Base-by-base conservation (phyloP, 2,888 invertebrate genomes). In the Cephus pulcher region DNA sequence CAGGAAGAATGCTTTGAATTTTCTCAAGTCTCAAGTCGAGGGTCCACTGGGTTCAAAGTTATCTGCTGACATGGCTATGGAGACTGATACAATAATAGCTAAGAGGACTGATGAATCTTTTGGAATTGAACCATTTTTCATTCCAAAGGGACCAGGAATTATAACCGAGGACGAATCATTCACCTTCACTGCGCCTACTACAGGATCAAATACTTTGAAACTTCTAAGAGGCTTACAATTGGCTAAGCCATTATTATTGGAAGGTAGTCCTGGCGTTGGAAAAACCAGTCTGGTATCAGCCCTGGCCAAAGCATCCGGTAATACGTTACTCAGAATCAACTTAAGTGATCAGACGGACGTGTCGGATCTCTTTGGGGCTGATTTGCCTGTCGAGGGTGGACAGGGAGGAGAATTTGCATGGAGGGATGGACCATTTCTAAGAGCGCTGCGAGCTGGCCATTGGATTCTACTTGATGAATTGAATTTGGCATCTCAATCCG, bases 321-420 rank as follows among this genome's bases (percentile, higher is more conserved):
- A 98, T 90, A 94, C 94, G 88, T 94, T 99, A 56, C 95, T 98
- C 23, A 94, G 99, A 74, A 98, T 99, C 80, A 99, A 99, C 93
- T 93, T 99, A 75, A 99, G 99, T 75, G 99, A 99, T 89, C 99
- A 99, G 93, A 99, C 99, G 69, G 99, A 99, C 92, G 95, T 99
- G 76, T 97, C 97, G 15, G 99, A 99, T 93, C 93, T 99, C 73
- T 99, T 99, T 92, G 99, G 99, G 34, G 97, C 98, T 4, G 99
- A 99, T 93, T 93, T 99, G 74, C 99, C 99, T 0, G 95, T 97
- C 0, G 98, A 98, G 92, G 97, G 97, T 78, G 96, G 95, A 9
- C 92, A 93, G 75, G 95, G 95, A 30, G 98, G 98, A 0, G 95
- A 96, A 84, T 99, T 99, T 93, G 95, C 95, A 3, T 99, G 99